Evolutionary conservation across 2,113 vertebrate genomes (phyloP), one percentile per base, ranked within the genome.

Genomic region (Nothobranchius furzeri): DNA sequence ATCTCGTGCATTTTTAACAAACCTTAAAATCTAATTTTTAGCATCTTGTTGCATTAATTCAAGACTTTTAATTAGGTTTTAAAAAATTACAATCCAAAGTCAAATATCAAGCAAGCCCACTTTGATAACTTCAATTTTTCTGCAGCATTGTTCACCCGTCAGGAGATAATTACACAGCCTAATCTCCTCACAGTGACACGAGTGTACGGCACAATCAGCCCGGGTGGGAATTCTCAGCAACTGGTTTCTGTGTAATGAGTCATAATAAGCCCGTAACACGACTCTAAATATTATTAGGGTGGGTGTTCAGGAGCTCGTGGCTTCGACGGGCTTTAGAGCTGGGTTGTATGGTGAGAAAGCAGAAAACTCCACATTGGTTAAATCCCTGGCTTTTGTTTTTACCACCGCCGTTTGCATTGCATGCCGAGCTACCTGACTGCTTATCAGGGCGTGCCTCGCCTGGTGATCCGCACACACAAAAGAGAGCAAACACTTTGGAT

Each of bases 261-360:
- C 94, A 93, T 87, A 93, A 92, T 90, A 92, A 92, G 92, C 81
- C 43, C 87, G 82, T 89, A 93, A 88, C 81, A 83, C 85, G 48
- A 75, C 84, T 90, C 90, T 92, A 94, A 95, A 95, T 96, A 94
- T 95, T 94, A 91, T 95, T 94, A 94, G 91, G 94, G 48, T 50
- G 94, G 90, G 93, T 94, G 89, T 95, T 93, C 88, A 88, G 93
- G 58, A 90, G 93, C 91, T 92, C 90, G 89, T 79, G 93, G 89
- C 92, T 84, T 86, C 82, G 40, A 13, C 57, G 93, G 86, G 87
- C 91, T 90, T 89, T 90, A 94, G 85, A 82, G 83, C 86, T 93
- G 94, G 94, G 94, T 20, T 93, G 94, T 93, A 94, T 58, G 12
- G 92, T 88, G 89, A 92, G 92, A 83, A 70, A 78, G 82, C 73